These are phyloP conservation scores for Prosapia bicincta DNA, from an alignment of 2,888 invertebrate genomes.

Conservation along the genomic window DNA sequence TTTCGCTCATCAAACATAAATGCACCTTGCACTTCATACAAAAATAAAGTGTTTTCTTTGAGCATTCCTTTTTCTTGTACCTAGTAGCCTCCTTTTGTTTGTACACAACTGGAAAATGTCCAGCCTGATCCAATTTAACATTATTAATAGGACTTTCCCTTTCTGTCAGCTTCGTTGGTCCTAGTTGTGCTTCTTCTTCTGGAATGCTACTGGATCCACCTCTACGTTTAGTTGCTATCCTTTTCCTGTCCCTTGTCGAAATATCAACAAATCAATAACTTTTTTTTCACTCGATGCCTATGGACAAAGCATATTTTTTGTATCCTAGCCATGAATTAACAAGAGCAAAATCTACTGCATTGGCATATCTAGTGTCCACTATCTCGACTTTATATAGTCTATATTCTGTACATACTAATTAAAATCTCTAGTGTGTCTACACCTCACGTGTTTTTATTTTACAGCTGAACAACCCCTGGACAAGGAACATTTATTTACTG, in stretches of 20 bases:
- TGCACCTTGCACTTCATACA: no score
- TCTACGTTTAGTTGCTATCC: background rate
- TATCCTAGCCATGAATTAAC: background rate
- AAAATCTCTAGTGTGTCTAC: background rate
- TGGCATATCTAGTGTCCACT: background rate
- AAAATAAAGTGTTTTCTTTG: no score
- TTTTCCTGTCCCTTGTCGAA: background rate
- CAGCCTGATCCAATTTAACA: background rate
- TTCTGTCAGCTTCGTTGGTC: background rate
- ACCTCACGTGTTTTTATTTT: background rate
- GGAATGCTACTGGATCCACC: background rate
- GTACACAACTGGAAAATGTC: background rate
- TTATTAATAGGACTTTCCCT: background rate
- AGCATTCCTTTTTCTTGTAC: background rate
- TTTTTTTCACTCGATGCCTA: background rate
- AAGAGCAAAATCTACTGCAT: background rate
- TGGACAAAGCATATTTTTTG: background rate
- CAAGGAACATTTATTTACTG: constrained; percentile 20
- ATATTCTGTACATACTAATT: background rate
- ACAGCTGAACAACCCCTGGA: constrained; percentile 20
- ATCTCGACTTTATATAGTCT: background rate
- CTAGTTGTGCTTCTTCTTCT: background rate
- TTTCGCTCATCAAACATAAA: no score
- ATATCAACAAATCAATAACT: background rate
- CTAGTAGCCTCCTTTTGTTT: background rate